phyloP scores from a whole-genome alignment of 2,113 vertebrate genomes.

The Heliornis fulica region DNA sequence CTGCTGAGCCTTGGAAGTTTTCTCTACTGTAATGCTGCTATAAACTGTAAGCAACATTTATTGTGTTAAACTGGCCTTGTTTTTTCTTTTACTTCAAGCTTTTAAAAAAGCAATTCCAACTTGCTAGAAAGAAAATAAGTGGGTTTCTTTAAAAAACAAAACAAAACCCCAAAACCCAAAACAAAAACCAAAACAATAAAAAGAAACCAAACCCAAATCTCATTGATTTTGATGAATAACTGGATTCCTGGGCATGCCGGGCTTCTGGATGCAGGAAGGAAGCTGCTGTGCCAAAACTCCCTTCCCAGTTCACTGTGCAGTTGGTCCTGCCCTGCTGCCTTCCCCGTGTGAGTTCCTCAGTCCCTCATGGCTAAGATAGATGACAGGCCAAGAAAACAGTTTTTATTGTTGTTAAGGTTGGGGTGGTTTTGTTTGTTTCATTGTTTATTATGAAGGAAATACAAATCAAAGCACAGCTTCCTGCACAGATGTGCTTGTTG shows the following conservation, averaged over 20 bases:
- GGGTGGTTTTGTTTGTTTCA: too few species aligned
- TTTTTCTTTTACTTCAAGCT: neutral
- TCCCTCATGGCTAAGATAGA: neutral
- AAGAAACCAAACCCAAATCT: rapidly evolving
- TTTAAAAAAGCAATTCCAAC: neutral
- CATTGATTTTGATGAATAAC: neutral
- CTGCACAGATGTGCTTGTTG: neutral
- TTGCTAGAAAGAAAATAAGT: neutral
- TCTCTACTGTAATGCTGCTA: neutral
- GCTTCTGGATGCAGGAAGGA: neutral
- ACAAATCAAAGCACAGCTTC: neutral
- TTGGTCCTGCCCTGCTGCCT: neutral
- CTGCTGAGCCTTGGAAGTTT: neutral
- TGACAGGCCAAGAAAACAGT: neutral
- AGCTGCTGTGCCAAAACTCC: neutral
- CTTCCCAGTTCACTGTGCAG: neutral
- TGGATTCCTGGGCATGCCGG: neutral
- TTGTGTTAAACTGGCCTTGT: neutral
- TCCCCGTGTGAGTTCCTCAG: neutral
- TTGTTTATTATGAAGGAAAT: neutral
- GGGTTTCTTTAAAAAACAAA: too few species aligned
- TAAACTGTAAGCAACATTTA: neutral
- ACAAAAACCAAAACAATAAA: too few species aligned
- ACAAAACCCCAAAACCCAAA: too few species aligned
- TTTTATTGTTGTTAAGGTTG: neutral